Evolutionary conservation across 2,113 vertebrate species (phyloP).

Genomic region (Sylvilagus bachmani): DNA sequence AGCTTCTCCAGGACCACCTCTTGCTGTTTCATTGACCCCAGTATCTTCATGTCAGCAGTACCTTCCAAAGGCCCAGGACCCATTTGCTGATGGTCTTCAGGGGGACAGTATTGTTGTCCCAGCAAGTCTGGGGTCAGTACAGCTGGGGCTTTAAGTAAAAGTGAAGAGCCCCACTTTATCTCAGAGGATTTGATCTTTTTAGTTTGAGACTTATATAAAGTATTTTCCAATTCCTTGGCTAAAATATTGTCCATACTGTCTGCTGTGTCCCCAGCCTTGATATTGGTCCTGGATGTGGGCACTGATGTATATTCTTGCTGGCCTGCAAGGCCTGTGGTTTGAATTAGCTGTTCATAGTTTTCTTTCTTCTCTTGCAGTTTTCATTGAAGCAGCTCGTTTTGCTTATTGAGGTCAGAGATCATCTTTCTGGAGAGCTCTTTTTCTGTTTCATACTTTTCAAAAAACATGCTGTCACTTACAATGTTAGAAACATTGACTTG

Average conservation of each 20-base stretch:
- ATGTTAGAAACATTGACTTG: slow-evolving; percentile 57
- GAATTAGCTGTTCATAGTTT: slow-evolving; percentile 67
- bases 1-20: background rate
- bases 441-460: background rate
- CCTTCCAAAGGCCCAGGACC: background rate
- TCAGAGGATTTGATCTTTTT: background rate
- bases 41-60: background rate
- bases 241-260: background rate
- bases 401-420: slow-evolving; percentile 66
- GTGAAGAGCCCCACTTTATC: background rate
- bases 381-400: slow-evolving; percentile 76
- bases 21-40: background rate
- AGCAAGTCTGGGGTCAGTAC: background rate
- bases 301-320: background rate
- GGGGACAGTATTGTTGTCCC: background rate
- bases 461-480: background rate
- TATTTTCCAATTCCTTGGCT: slow-evolving; percentile 39
- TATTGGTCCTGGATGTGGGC: background rate
- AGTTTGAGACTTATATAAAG: background rate
- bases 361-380: slow-evolving; percentile 72
- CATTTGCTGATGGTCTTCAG: background rate
- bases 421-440: background rate
- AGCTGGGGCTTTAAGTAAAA: background rate
- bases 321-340: slow-evolving; percentile 45
- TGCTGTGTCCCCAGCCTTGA: background rate